These are phyloP conservation scores for Syritta pipiens DNA, from an alignment of 2,888 invertebrate genomes.

Conservation along the genomic window DNA sequence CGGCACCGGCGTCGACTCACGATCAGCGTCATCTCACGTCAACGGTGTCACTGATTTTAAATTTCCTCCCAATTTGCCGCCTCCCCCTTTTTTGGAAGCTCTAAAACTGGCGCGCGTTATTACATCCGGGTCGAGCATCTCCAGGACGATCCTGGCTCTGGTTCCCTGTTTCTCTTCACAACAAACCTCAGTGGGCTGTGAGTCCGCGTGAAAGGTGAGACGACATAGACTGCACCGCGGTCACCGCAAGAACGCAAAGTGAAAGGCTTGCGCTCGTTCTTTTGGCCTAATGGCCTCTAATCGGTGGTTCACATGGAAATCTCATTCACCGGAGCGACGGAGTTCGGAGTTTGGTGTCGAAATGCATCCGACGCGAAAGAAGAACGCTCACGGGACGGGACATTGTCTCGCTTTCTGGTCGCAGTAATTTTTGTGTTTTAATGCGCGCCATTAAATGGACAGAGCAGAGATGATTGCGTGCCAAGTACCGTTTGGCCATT, in stretches of 20 bases:
- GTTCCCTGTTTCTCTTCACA: not conserved
- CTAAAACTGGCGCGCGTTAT: constrained; percentile 53
- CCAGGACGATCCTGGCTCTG: not conserved
- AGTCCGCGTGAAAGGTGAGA: too few relatives aligned
- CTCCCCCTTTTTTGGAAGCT: constrained; percentile 1
- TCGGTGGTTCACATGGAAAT: constrained; percentile 38
- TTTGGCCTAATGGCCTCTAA: constrained; percentile 13
- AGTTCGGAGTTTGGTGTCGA: too few relatives aligned
- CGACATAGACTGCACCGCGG: not conserved
- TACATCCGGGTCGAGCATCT: constrained; percentile 58
- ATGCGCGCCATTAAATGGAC: constrained; percentile 5
- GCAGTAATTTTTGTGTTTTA: constrained; percentile 26
- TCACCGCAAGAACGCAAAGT: constrained; percentile 9
- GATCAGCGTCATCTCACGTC: constrained; percentile 33
- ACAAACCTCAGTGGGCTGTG: not conserved
- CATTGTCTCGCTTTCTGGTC: constrained; percentile 37
- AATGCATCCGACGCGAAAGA: too few relatives aligned
- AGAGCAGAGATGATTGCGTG: constrained; percentile 37
- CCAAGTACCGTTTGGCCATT: not conserved
- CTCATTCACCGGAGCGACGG: not conserved
- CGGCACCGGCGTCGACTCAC: not conserved
- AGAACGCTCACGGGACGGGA: too few relatives aligned
- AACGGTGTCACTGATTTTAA: constrained; percentile 35
- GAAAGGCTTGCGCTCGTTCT: constrained; percentile 34
- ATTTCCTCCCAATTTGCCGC: not conserved